phyloP scores from a whole-genome alignment of 2,113 vertebrate species.

The Eolophus roseicapilla region DNA sequence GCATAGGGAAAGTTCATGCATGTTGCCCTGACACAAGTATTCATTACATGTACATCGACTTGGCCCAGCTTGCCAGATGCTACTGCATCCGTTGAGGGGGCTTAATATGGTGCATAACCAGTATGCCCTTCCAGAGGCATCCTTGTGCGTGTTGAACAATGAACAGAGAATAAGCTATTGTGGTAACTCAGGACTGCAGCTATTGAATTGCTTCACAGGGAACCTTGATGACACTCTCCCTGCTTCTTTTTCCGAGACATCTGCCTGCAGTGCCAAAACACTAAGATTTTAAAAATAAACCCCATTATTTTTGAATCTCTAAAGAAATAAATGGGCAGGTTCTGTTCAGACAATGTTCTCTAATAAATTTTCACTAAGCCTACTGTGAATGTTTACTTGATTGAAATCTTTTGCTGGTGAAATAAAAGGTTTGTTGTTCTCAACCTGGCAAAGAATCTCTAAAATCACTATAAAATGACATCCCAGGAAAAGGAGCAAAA shows the following conservation, averaged over 20 bases:
- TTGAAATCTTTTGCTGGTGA: neutral
- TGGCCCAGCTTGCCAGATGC: neutral
- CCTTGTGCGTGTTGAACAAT: accelerated
- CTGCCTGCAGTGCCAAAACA: neutral
- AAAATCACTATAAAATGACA: neutral
- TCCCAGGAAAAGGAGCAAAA: neutral
- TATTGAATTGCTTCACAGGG: neutral
- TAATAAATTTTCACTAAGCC: neutral
- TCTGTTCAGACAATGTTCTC: neutral
- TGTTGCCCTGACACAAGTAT: neutral
- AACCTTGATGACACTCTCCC: neutral
- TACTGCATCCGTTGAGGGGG: neutral
- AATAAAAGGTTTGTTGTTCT: neutral
- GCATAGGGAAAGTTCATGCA: neutral
- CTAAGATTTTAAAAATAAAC: neutral
- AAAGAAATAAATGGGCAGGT: neutral
- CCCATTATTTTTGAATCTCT: neutral
- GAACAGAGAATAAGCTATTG: neutral
- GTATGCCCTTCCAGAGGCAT: neutral
- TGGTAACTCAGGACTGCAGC: neutral
- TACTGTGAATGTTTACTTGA: neutral
- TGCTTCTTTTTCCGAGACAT: neutral
- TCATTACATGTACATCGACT: neutral
- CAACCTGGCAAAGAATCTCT: neutral
- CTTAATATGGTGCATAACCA: neutral